Evolutionary conservation across 2,888 invertebrate species (phyloP).

Genomic region (Taphrorychus bicolor): DNA sequence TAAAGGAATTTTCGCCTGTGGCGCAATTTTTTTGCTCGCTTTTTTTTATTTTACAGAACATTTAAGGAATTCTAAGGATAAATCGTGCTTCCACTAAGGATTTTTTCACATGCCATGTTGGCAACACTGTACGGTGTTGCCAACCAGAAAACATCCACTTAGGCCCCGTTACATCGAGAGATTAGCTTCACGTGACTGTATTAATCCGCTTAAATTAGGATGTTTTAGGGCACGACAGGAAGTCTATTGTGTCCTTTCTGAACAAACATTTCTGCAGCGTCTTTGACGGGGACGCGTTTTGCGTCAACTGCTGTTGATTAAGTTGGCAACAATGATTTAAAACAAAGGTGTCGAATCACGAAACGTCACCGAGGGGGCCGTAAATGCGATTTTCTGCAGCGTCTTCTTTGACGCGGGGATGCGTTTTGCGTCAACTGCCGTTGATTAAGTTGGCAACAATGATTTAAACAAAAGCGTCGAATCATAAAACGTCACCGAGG

Average conservation of each 20-base stretch:
- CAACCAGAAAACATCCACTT: background rate
- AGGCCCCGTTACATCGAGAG: background rate
- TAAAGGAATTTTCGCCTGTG: no score
- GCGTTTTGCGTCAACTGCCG: no score
- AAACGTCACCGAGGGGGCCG: conserved; percentile 23
- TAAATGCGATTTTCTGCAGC: conserved; percentile 1
- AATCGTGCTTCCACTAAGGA: no score
- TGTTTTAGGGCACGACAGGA: background rate
- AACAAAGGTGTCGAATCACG: conserved; percentile 21
- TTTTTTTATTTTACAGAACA: no score
- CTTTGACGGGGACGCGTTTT: background rate
- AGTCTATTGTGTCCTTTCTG: background rate
- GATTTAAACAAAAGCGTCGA: conserved; percentile 11
- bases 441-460: background rate
- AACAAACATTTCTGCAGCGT: no score
- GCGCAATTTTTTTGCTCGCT: no score
- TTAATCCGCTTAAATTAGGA: background rate
- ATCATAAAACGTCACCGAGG: conserved; percentile 35
- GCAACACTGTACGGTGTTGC: background rate
- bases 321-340: background rate
- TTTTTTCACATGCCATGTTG: no score
- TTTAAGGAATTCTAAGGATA: no score
- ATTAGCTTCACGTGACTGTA: background rate
- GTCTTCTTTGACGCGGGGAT: background rate
- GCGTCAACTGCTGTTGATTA: no score